Conservation (phyloP, 2,113 vertebrate species). For the Atractosteus spatula region DNA sequence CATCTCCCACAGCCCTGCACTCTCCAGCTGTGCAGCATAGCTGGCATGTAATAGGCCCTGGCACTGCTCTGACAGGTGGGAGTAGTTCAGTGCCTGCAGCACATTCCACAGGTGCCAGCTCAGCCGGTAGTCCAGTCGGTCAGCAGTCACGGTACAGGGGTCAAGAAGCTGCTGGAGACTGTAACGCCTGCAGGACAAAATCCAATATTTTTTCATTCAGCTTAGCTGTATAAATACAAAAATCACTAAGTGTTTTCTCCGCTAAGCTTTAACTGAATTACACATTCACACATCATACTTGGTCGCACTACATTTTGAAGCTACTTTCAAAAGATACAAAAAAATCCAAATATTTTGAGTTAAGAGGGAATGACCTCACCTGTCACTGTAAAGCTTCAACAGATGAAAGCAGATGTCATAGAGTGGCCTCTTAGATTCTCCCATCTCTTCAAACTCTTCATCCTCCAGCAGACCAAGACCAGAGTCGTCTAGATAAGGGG, state of each 20-base stretch:
- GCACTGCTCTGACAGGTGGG: constrained; percentile 70
- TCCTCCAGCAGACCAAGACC: constrained; percentile 47
- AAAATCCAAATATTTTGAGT: neutral
- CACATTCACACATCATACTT: no score
- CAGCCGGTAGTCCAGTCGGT: constrained; percentile 86
- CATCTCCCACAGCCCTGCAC: constrained; percentile 87
- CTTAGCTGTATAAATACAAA: no score
- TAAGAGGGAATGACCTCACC: constrained; percentile 55
- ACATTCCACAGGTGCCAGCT: constrained; percentile 96
- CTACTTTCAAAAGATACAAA: neutral
- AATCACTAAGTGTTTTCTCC: no score
- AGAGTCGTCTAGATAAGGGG: constrained; percentile 76
- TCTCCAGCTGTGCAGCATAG: constrained; percentile 90
- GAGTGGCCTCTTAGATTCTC: constrained; percentile 52
- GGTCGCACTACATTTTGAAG: no score
- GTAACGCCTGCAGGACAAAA: constrained; percentile 67
- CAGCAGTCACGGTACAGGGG: constrained; percentile 76
- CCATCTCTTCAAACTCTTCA: constrained; percentile 50
- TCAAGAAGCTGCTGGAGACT: constrained; percentile 85
- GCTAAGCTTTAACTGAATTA: no score
- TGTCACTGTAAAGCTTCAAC: constrained; percentile 92
- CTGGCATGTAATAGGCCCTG: constrained; percentile 80
- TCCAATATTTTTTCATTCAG: no score
- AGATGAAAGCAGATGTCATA: constrained; percentile 91
- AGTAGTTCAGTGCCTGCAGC: constrained; percentile 82